Conservation (phyloP, 2,888 invertebrate genomes). For the Thera obeliscata region DNA sequence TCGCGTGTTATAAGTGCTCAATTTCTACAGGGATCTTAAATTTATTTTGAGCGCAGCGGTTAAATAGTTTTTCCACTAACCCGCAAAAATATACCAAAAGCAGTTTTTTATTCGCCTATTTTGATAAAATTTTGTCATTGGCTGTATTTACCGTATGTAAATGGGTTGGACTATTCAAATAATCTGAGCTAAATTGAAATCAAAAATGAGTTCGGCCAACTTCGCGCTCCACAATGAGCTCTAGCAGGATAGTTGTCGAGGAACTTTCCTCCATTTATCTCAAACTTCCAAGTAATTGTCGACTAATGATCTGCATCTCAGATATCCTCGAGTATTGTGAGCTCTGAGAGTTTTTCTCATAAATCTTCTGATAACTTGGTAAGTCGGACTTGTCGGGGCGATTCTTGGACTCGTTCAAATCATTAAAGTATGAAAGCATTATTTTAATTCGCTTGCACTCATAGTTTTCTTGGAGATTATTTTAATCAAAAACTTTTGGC, state of each 20-base stretch:
- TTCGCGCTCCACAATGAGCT: constrained; percentile 20
- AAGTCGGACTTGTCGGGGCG: constrained; percentile 14
- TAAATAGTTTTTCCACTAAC: too few species aligned
- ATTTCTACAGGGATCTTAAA: too few species aligned
- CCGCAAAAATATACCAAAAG: too few species aligned
- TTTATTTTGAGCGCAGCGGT: too few species aligned
- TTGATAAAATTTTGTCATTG: too few species aligned
- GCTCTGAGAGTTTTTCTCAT: constrained; percentile 23
- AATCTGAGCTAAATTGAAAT: constrained; percentile 6
- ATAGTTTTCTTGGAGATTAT: not conserved
- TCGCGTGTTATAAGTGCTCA: too few species aligned
- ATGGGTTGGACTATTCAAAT: not conserved
- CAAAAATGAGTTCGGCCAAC: constrained; percentile 37
- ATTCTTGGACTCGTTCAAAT: constrained; percentile 21
- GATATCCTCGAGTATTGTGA: constrained; percentile 16
- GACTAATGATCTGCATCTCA: constrained; percentile 56
- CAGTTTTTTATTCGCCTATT: too few species aligned
- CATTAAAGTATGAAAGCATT: constrained; percentile 15
- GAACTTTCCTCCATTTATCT: constrained; percentile 59
- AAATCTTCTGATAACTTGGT: constrained; percentile 25
- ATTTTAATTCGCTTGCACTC: not conserved
- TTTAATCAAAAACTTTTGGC: too few species aligned
- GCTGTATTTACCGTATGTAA: not conserved
- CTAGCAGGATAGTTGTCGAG: constrained; percentile 45
- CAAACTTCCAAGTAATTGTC: constrained; percentile 50